These are phyloP conservation scores for Petromus typicus DNA, from an alignment of 2,113 vertebrate genomes.

Conservation along the genomic window DNA sequence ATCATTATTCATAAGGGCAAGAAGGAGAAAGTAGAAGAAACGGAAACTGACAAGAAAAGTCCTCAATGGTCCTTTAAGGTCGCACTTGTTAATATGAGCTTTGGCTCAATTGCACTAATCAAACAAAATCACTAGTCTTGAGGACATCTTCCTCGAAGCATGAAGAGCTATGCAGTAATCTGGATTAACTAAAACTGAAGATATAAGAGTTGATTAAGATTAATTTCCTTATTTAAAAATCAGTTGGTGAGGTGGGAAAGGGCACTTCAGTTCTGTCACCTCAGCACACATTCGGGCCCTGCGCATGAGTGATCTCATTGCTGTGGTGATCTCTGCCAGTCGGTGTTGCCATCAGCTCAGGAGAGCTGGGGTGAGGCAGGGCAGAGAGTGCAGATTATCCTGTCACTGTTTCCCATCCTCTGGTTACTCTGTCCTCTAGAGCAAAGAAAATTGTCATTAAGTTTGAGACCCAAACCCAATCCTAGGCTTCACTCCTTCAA, in stretches of 20 bases:
- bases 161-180: constrained; percentile 60
- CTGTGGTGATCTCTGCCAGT: constrained; percentile 14
- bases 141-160: not conserved
- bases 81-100: not conserved
- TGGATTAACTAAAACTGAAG: constrained; percentile 11
- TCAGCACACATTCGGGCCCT: constrained; percentile 54
- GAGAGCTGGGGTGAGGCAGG: constrained; percentile 44
- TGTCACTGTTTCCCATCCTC: not conserved
- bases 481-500: constrained; percentile 35
- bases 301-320: constrained; percentile 76
- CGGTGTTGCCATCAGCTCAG: constrained; percentile 14
- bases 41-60: not conserved
- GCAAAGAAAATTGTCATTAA: constrained; percentile 80
- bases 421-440: constrained; percentile 61
- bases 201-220: constrained; percentile 81
- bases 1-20: not conserved
- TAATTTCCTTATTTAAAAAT: constrained; percentile 85
- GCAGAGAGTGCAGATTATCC: constrained; percentile 61
- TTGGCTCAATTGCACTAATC: not conserved
- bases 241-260: constrained; percentile 82
- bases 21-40: not conserved
- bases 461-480: constrained; percentile 36
- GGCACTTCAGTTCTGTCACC: constrained; percentile 80
- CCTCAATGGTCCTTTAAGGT: not conserved
- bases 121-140: constrained; percentile 37